Base-by-base conservation (phyloP, 2,113 vertebrate genomes). In the Lutjanus erythropterus region DNA sequence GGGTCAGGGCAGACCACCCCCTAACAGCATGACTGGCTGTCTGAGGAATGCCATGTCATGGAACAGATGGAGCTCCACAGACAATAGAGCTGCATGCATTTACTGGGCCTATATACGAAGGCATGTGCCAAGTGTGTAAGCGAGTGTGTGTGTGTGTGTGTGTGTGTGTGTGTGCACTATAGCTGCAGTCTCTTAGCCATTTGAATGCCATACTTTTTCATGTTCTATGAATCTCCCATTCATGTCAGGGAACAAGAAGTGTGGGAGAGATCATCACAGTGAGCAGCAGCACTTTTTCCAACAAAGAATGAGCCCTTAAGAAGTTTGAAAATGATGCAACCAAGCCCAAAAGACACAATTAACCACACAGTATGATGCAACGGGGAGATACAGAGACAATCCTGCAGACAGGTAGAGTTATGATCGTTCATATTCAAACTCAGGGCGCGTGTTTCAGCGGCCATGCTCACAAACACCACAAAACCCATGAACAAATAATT, bases 1-100 rank as follows among this genome's bases (percentile, higher is more conserved):
- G 23, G 81, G 68, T 86, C 55, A 73, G 81, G 60, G 35, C 35
- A 71, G 85, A 82, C 80, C 85, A 83, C 56, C 85, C 87, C 64
- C 25, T 39, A 84, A 76, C 83, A 86, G 75, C 82, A 83, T 85
- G 85, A 92, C 90, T 67, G 85, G 64, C 77, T 81, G 86, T 86
- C 84, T 88, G 72, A 87, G 84, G 86, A 92, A 88, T 91, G 90
- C 81, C 88, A 75, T 87, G 86, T 93, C 91, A 89, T 76, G 64
- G 75, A 91, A 85, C 91, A 92, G 91, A 92, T 93, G 90, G 91
- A 89, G 87, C 58, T 58, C 75, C 61, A 27, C 83, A 80, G 60
- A 91, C 92, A 91, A 92, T 84, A 46, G 83, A 85, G 60, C 81
- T 0, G 14, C 80, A 80, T 68, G 84, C 62, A 56, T 80, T 76